Evolutionary conservation across 1,140 invertebrate species (phyloP).

Genomic region (Pseudomyrmex cubaensis): DNA sequence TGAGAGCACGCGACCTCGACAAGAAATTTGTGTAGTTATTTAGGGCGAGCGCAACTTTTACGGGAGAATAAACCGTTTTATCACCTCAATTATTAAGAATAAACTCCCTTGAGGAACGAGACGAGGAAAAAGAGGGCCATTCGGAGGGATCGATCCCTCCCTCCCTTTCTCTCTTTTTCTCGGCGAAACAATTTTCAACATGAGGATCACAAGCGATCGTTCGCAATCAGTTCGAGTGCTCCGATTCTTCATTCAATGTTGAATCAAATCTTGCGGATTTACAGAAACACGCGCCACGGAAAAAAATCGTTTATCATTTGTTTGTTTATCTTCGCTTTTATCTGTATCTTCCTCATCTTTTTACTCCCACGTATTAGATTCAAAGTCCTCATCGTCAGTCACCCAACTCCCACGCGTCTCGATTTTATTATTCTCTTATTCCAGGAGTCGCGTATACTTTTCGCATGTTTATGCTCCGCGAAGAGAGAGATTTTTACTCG

Average conservation of each 20-base stretch:
- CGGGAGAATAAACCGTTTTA: background rate
- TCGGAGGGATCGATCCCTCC: too few relatives aligned
- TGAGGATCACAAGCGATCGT: background rate
- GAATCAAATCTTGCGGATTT: too few relatives aligned
- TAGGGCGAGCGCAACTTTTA: background rate
- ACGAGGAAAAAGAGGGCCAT: too few relatives aligned
- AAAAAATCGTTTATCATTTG: constrained; percentile 10
- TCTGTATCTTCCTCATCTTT: background rate
- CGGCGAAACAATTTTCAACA: background rate
- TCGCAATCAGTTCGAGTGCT: background rate
- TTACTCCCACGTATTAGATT: background rate
- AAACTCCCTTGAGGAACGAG: background rate
- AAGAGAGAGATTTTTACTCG: background rate
- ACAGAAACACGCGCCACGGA: too few relatives aligned
- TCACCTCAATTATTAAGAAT: constrained; percentile 4
- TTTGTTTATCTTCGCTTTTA: background rate
- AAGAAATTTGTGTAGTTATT: constrained; percentile 38
- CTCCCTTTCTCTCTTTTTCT: background rate
- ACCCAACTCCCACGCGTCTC: background rate
- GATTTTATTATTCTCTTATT: background rate
- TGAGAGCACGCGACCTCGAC: background rate
- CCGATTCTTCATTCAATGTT: background rate
- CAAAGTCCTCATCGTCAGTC: background rate
- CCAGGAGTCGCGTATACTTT: background rate
- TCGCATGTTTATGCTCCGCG: background rate